These are phyloP conservation scores for Botia almorhae DNA, from an alignment of 2,797 vertebrate species.

Conservation along the genomic window DNA sequence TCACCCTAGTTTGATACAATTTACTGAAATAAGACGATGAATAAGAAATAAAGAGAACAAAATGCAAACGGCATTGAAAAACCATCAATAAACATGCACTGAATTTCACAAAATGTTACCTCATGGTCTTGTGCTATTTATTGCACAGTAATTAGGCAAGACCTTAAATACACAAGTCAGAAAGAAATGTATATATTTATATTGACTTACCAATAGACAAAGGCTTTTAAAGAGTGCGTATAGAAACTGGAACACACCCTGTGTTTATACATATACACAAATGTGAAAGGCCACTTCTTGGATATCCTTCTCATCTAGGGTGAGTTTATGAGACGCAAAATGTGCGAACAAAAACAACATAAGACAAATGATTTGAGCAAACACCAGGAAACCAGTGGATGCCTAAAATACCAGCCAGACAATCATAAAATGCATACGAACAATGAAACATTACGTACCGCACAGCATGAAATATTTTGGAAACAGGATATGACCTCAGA, in stretches of 20 bases:
- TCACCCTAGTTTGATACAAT: too few relatives aligned
- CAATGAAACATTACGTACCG: not conserved
- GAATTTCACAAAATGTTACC: not conserved
- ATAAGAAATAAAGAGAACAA: too few relatives aligned
- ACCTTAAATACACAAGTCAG: conserved; percentile 12
- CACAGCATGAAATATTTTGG: not conserved
- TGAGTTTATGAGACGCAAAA: not conserved
- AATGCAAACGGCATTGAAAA: too few relatives aligned
- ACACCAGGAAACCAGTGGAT: conserved; percentile 6
- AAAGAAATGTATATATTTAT: not conserved
- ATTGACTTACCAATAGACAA: not conserved
- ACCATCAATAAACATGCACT: not conserved
- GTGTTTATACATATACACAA: not conserved
- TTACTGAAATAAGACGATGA: too few relatives aligned
- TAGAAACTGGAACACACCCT: not conserved
- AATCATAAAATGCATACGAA: conserved; percentile 2
- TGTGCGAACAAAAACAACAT: not conserved
- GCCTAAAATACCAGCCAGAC: not conserved
- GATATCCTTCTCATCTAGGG: not conserved
- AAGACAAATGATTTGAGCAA: not conserved
- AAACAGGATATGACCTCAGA: not conserved
- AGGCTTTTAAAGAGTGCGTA: not conserved
- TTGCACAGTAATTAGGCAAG: not conserved
- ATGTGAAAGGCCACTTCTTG: not conserved
- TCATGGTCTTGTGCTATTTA: not conserved